phyloP scores from a whole-genome alignment of 2,888 invertebrate genomes.

The Scaptomyza polygonia region DNA sequence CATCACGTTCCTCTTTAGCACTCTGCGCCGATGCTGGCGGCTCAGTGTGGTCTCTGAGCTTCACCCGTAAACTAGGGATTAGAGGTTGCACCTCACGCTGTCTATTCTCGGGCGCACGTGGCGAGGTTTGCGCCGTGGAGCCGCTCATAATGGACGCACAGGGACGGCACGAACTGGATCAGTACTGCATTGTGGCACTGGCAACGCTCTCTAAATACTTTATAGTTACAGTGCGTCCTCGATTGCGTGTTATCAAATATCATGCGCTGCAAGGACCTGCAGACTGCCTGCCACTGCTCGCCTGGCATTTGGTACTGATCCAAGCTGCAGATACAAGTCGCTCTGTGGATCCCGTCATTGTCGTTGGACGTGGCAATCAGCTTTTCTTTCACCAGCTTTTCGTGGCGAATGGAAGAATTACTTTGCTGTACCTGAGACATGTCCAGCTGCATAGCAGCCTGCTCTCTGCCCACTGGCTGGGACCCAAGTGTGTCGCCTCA shows the following conservation, averaged over 20 bases:
- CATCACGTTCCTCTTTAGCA: slow-evolving; percentile 90
- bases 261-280: slow-evolving; percentile 90
- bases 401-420: slow-evolving; percentile 85
- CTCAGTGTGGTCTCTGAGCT: slow-evolving; percentile 96
- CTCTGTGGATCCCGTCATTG: slow-evolving; percentile 93
- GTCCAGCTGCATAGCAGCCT: slow-evolving; percentile 89
- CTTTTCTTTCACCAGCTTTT: slow-evolving; percentile 92
- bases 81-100: slow-evolving; percentile 95
- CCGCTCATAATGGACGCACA: slow-evolving; percentile 86
- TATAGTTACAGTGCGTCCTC: slow-evolving; percentile 91
- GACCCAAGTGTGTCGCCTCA: slow-evolving; percentile 92
- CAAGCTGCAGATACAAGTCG: slow-evolving; percentile 89
- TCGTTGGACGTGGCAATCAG: slow-evolving; percentile 93
- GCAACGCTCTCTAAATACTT: slow-evolving; percentile 94
- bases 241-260: slow-evolving; percentile 91
- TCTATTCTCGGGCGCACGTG: slow-evolving; percentile 97
- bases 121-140: slow-evolving; percentile 93
- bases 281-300: slow-evolving; percentile 93
- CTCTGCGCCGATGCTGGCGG: slow-evolving; percentile 96
- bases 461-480: slow-evolving; percentile 92
- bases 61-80: slow-evolving; percentile 94
- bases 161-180: slow-evolving; percentile 88
- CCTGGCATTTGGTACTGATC: slow-evolving; percentile 96
- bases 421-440: slow-evolving; percentile 88
- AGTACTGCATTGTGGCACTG: slow-evolving; percentile 93